Evolutionary conservation across 2,888 invertebrate genomes (phyloP), one percentile per base, ranked within the genome.

Genomic region (Parthenolecanium corni): DNA sequence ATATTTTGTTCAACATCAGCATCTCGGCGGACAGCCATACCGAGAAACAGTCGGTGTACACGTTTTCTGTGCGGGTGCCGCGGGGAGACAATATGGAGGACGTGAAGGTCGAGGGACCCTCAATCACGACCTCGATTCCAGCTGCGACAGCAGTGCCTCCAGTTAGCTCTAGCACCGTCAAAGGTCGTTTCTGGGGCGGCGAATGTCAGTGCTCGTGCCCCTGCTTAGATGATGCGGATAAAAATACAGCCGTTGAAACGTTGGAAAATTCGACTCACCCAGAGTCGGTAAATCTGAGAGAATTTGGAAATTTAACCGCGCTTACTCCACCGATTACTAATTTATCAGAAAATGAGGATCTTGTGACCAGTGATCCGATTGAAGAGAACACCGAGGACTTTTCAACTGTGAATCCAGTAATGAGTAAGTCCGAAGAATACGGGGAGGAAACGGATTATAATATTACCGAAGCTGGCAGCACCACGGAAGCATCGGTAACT

Each of bases 151-250:
- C n/a, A 40, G n/a, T n/a, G n/a, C n/a, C n/a, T n/a, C n/a, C n/a
- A n/a, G n/a, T n/a, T n/a, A n/a, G n/a, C n/a, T 18, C 52, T 2
- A 44, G 23, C 18, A 25, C 68, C 78, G 49, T 24, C 47, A 40
- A 62, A 16, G 25, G 16, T 9, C 24, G 18, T 11, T 24, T 3
- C 36, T n/a, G 5, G 1, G 83, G 83, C 66, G 84, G 84, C 46
- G 82, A 80, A 70, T 86, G 86, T 72, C 82, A 84, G 71, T 86
- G 86, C 72, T 82, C 82, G 14, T 86, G 86, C 72, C 86, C 86
- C 38, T 79, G 81, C 64, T 52, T 64, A 12, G 65, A 61, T 3
- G 31, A 46, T 6, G 31, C 46, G 23, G 56, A 54, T 20, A 36
- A 54, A 16, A 2, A n/a, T 44, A 40, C 46, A 4, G 5, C 1